These are phyloP conservation scores for Anastrepha obliqua DNA, from an alignment of 1,140 invertebrate genomes.

Conservation along the genomic window DNA sequence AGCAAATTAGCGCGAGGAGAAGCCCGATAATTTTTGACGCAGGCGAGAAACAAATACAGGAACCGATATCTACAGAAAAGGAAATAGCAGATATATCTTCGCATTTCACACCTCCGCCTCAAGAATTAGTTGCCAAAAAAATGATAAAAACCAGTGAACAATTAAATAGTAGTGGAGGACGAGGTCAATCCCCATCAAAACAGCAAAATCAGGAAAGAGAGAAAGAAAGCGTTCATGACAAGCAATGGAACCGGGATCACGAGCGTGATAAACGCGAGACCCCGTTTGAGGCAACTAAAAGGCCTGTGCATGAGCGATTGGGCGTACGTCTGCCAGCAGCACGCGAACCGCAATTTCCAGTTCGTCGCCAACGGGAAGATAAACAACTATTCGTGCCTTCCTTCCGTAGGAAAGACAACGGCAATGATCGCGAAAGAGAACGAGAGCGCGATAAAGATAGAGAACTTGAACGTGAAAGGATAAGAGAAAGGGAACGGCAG, in stretches of 20 bases:
- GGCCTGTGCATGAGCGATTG: constrained; percentile 69
- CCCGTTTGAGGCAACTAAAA: neutral
- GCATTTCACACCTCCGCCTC: constrained; percentile 55
- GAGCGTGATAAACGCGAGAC: constrained; percentile 44
- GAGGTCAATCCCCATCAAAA: neutral
- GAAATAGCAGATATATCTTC: neutral
- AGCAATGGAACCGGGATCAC: neutral
- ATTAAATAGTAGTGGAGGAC: neutral
- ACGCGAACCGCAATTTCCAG: constrained; percentile 11
- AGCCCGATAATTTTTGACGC: constrained; percentile 70
- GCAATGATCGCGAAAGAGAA: constrained; percentile 20
- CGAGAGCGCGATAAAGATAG: constrained; percentile 1
- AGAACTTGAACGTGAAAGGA: neutral
- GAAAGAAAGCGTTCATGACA: neutral
- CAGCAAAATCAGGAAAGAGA: constrained; percentile 6
- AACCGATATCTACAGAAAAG: constrained; percentile 20
- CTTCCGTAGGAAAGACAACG: constrained; percentile 61
- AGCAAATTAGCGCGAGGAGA: constrained; percentile 59
- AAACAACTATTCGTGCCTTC: constrained; percentile 68
- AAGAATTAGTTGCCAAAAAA: neutral
- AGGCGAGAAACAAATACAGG: constrained; percentile 5
- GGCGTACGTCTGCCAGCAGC: constrained; percentile 59
- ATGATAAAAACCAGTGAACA: neutral
- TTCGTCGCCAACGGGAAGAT: constrained; percentile 55
- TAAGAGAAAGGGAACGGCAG: constrained; percentile 59